phyloP scores from a whole-genome alignment of 2,113 vertebrate genomes.

The Osmerus eperlanus region DNA sequence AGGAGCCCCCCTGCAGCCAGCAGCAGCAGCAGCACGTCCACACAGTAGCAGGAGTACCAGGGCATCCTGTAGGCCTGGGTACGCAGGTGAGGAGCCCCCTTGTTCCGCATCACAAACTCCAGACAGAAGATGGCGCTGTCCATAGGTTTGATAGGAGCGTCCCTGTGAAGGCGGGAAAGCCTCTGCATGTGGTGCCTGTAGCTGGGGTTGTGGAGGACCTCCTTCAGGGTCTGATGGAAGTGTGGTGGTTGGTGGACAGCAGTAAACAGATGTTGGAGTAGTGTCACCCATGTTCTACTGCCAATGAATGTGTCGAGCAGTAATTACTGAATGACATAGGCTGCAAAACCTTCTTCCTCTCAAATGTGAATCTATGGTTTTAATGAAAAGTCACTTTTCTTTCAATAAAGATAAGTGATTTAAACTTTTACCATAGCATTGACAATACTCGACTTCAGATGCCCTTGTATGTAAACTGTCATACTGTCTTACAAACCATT shows the following conservation, averaged over 20 bases:
- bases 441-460: no score
- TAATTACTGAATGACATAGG: no score
- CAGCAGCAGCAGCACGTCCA: constrained; percentile 9
- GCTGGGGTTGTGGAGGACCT: background rate
- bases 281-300: no score
- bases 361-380: no score
- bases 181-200: constrained; percentile 8
- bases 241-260: background rate
- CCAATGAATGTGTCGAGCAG: no score
- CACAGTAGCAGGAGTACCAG: constrained; percentile 3
- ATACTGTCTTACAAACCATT: no score
- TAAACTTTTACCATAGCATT: no score
- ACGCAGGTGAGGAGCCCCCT: background rate
- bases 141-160: background rate
- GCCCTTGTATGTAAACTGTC: no score
- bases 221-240: background rate
- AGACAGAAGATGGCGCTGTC: constrained; percentile 6
- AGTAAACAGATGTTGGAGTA: no score
- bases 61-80: constrained; percentile 3
- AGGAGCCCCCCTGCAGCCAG: background rate
- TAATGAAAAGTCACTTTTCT: no score
- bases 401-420: no score
- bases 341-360: no score
- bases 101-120: constrained; percentile 10
- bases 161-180: constrained; percentile 5